Evolutionary conservation across 2,113 vertebrate genomes (phyloP), one percentile per base, ranked within the genome.

Genomic region (Periophthalmus modestus): DNA sequence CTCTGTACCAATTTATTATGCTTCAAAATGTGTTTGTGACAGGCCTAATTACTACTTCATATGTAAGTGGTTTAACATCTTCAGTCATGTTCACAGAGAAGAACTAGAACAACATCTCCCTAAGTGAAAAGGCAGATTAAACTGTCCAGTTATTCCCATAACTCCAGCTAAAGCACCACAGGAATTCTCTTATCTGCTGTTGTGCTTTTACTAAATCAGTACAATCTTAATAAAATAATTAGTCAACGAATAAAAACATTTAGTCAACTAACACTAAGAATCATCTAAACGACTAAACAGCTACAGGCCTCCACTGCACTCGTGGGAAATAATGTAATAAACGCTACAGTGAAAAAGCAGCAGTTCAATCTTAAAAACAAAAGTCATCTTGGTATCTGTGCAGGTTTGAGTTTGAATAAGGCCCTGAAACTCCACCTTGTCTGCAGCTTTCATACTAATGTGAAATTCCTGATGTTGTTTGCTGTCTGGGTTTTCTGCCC

Each of bases 381-480:
- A 57, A 14, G 28, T 15, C 11, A 62, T 24, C 24, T 61, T 24
- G 14, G 28, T 15, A 7, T 62, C 7, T 34, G 33, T 7, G 14
- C 24, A 34, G 28, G 15, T 34, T 34, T 62, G 24, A 18, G 14
- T 34, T 16, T 34, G 24, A 62, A 62, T 36, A 62, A 34, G 7
- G 14, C 24, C 15, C 15, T 34, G 23, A 18, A 67, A 67, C 21
- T 12, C 21, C 66, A 67, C 46, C 43, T 67, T 48, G n/a, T 67
- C 5, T 48, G 16, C 7, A 66, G 33, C 43, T 46, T 67, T 23
- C 46, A 48, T 67, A 48, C 21, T 67, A 21, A 39, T 46, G 63
- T 66, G 34, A 66, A 66, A 66, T 66, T 66, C 63, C 63, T 66
- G 36, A 66, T 66, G 36, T 18, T 46, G 63, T 66, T 43, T 66